Percentiles rank a stretch among this genome's conserved stretches.
Evolutionary conservation across 2,888 invertebrate genomes (phyloP).

Genomic region (Blera fallax): DNA sequence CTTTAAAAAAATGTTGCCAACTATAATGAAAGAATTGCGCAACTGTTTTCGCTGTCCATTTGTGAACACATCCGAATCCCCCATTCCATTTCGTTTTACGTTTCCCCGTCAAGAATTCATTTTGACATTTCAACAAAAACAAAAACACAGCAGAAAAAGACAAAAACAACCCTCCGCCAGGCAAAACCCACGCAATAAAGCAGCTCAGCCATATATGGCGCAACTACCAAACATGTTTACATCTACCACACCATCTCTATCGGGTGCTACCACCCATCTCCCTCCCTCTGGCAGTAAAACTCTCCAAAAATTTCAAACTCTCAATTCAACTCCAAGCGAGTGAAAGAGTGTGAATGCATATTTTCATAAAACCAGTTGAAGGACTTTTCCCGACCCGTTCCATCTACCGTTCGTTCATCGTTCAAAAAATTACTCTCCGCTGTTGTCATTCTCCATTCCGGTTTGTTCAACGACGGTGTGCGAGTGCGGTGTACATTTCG

Average conservation of each 20-base stretch:
- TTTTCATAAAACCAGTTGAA: slow-evolving; percentile 49
- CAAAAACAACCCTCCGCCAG: slow-evolving; percentile 29
- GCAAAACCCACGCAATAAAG: slow-evolving; percentile 58
- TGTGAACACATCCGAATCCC: slow-evolving; percentile 28
- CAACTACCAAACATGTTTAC: slow-evolving; percentile 58
- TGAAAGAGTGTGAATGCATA: slow-evolving; percentile 3
- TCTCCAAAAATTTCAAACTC: slow-evolving; percentile 8
- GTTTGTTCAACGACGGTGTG: slow-evolving; percentile 56
- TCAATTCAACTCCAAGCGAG: background rate
- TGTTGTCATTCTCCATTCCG: slow-evolving; percentile 59
- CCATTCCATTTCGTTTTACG: slow-evolving; percentile 15
- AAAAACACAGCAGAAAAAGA: slow-evolving; percentile 36
- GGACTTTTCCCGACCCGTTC: slow-evolving; percentile 44
- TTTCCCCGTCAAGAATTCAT: background rate
- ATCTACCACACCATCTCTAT: background rate
- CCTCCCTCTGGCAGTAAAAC: background rate
- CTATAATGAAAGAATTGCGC: too few relatives aligned
- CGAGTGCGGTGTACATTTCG: slow-evolving; percentile 26
- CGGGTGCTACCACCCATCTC: background rate
- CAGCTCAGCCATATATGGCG: slow-evolving; percentile 43
- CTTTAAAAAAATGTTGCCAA: too few relatives aligned
- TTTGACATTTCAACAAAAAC: slow-evolving; percentile 58
- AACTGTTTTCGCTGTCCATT: background rate
- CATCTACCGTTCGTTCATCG: slow-evolving; percentile 38
- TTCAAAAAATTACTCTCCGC: slow-evolving; percentile 24